These are phyloP conservation scores for Myioborus melanocephalus DNA, from an alignment of 2,797 vertebrate species.

Conservation along the genomic window DNA sequence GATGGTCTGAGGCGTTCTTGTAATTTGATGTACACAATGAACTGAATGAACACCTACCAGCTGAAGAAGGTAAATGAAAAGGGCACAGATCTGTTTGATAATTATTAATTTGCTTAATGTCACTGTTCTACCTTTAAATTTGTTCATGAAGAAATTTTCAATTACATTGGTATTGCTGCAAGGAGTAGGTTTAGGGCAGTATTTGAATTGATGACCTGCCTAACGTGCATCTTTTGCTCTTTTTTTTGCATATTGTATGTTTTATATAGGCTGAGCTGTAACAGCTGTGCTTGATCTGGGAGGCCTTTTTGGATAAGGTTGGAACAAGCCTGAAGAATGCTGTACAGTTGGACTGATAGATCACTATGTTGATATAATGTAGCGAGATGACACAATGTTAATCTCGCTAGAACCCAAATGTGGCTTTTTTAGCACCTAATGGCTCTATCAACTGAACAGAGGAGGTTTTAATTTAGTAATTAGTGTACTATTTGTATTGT, in stretches of 20 bases:
- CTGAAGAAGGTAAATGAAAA: slow-evolving; percentile 51
- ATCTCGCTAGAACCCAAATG: not conserved
- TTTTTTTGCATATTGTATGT: not conserved
- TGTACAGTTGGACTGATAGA: not conserved
- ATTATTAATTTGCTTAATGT: slow-evolving; percentile 66
- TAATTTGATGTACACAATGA: slow-evolving; percentile 15
- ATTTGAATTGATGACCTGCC: slow-evolving; percentile 43
- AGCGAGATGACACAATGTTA: not conserved
- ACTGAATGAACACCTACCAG: slow-evolving; percentile 3
- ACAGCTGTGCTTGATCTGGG: not conserved
- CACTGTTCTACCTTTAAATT: slow-evolving; percentile 50
- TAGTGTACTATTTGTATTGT: not conserved
- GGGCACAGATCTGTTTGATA: slow-evolving; percentile 59
- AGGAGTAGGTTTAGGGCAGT: slow-evolving; percentile 47
- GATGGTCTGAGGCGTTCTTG: not conserved
- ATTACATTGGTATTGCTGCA: slow-evolving; percentile 50
- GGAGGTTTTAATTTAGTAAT: not conserved
- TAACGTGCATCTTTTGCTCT: slow-evolving; percentile 45
- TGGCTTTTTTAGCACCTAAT: not conserved
- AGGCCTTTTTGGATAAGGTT: not conserved
- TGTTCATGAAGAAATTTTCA: slow-evolving; percentile 62
- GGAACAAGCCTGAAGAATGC: not conserved
- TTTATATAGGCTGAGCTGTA: not conserved
- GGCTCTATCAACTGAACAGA: not conserved
- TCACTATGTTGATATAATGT: not conserved